These are phyloP conservation scores for Danionella cerebrum DNA, from an alignment of 2,113 vertebrate species.

Conservation along the genomic window DNA sequence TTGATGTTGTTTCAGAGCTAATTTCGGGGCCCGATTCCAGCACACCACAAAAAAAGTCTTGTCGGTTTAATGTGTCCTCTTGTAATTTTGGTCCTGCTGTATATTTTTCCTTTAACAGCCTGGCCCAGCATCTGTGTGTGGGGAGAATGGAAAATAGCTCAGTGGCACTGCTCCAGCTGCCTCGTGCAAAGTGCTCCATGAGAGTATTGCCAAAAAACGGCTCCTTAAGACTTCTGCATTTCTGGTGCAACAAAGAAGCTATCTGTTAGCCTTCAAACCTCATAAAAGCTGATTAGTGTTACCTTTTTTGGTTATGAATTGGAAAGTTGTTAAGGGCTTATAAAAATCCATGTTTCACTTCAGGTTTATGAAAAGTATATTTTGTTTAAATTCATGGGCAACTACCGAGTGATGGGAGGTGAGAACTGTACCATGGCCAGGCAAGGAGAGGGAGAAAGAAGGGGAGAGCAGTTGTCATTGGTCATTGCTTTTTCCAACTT, in stretches of 20 bases:
- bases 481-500: no score
- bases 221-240: background rate
- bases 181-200: constrained; percentile 26
- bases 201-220: background rate
- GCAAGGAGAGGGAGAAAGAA: no score
- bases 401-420: no score
- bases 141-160: constrained; percentile 36
- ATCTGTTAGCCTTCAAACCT: background rate
- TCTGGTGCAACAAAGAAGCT: constrained; percentile 5
- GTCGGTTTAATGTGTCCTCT: constrained; percentile 28
- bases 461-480: no score
- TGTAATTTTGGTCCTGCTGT: constrained; percentile 29
- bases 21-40: background rate
- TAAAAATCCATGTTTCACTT: no score
- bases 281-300: background rate
- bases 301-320: background rate
- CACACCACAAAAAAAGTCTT: constrained; percentile 15
- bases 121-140: constrained; percentile 40
- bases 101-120: constrained; percentile 23
- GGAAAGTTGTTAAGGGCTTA: no score
- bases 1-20: constrained; percentile 28
- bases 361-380: no score
- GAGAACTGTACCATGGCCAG: no score
- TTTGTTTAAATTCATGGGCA: no score
- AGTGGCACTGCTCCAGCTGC: constrained; percentile 19